Evolutionary conservation across 2,888 invertebrate genomes (phyloP).

Genomic region (Ornithoptera priamus): DNA sequence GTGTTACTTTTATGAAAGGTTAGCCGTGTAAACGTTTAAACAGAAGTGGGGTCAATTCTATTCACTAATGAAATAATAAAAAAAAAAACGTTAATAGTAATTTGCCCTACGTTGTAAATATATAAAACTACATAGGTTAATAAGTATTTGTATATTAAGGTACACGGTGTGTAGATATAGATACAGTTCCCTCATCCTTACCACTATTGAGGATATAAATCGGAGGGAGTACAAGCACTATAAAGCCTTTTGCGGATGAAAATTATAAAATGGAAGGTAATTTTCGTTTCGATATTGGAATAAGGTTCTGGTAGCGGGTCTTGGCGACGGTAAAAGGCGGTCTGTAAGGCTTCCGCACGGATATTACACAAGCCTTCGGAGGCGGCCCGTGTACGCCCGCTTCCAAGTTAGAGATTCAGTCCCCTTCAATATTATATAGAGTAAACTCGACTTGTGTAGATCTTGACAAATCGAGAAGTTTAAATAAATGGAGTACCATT

Average conservation of each 20-base stretch:
- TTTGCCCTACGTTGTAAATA: no score
- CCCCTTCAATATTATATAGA: constrained; percentile 17
- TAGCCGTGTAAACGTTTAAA: no score
- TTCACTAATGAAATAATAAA: no score
- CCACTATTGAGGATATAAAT: background rate
- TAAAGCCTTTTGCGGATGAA: constrained; percentile 15
- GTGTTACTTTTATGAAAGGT: no score
- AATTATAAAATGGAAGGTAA: constrained; percentile 26
- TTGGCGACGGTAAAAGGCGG: constrained; percentile 32
- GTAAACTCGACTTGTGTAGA: background rate
- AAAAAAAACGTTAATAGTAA: no score
- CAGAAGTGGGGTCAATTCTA: no score
- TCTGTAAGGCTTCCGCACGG: constrained; percentile 53
- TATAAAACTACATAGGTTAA: no score
- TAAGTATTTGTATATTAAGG: background rate
- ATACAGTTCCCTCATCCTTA: background rate
- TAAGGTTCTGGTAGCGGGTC: constrained; percentile 16
- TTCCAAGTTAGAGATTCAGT: constrained; percentile 6
- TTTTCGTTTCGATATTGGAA: constrained; percentile 28
- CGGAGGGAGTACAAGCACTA: background rate
- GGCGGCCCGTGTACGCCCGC: constrained; percentile 10
- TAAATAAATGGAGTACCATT: background rate
- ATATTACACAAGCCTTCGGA: constrained; percentile 41
- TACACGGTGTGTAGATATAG: background rate
- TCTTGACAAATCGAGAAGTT: background rate